These are phyloP conservation scores for Herminia tarsipennalis DNA, from an alignment of 2,888 invertebrate species.

Conservation along the genomic window DNA sequence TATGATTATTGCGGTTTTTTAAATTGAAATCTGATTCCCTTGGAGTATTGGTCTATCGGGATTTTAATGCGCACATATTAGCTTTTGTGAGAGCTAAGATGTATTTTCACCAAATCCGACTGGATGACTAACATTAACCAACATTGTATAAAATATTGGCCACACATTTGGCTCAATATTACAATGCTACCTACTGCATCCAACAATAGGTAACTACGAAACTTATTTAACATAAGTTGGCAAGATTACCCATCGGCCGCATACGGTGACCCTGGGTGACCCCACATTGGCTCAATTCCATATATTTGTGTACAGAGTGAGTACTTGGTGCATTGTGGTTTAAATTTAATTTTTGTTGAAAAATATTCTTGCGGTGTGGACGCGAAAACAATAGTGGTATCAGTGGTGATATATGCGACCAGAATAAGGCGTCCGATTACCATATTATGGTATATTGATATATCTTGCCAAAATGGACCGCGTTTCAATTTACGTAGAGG, in stretches of 20 bases:
- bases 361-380: slow-evolving; percentile 5
- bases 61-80: too few species aligned
- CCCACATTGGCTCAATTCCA: slow-evolving; percentile 52
- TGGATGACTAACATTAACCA: too few species aligned
- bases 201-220: slow-evolving; percentile 29
- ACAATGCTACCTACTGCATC: slow-evolving; percentile 8
- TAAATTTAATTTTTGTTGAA: not conserved
- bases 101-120: too few species aligned
- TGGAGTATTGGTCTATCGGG: too few species aligned
- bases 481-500: too few species aligned
- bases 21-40: too few species aligned
- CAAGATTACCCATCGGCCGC: slow-evolving; percentile 43
- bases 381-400: not conserved
- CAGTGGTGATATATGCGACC: not conserved
- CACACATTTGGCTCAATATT: slow-evolving; percentile 27
- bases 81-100: too few species aligned
- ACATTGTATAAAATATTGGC: slow-evolving; percentile 12
- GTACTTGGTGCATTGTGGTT: not conserved
- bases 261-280: slow-evolving; percentile 42
- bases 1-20: too few species aligned
- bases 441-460: too few species aligned
- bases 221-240: slow-evolving; percentile 40
- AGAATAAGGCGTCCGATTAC: too few species aligned
- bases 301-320: slow-evolving; percentile 31
- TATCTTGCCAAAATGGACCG: too few species aligned